Percentiles rank a stretch among this genome's conserved stretches.
These are phyloP conservation scores for Bacillus rossius DNA, from an alignment of 1,140 invertebrate species.

Conservation along the genomic window DNA sequence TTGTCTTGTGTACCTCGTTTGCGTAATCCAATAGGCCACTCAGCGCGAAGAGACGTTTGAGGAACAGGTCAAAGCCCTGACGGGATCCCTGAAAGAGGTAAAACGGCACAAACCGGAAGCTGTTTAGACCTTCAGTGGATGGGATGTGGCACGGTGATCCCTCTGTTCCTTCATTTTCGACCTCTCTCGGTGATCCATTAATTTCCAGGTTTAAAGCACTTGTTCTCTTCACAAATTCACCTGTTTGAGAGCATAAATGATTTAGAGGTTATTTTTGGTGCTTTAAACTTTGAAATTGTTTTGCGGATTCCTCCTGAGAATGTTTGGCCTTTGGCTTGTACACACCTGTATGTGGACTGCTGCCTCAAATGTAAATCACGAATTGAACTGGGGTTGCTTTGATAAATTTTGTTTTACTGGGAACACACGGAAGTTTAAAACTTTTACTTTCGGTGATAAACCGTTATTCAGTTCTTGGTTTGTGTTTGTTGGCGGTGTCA, in stretches of 20 bases:
- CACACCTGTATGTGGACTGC: too few relatives aligned
- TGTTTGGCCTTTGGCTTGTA: too few relatives aligned
- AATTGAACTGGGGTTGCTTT: too few relatives aligned
- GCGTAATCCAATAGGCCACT: slow-evolving; percentile 64
- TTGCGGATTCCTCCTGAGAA: too few relatives aligned
- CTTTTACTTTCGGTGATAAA: too few relatives aligned
- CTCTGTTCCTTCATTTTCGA: neutral
- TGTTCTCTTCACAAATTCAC: neutral
- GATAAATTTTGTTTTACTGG: too few relatives aligned
- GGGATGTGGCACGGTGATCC: neutral
- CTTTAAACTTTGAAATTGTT: neutral
- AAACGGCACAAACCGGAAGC: slow-evolving; percentile 18
- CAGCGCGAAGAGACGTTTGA: slow-evolving; percentile 96
- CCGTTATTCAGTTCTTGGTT: too few relatives aligned
- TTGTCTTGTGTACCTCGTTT: slow-evolving; percentile 20
- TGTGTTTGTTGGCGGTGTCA: too few relatives aligned
- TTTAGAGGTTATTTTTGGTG: neutral
- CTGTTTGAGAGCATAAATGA: too few relatives aligned
- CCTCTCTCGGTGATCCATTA: neutral
- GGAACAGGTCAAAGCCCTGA: slow-evolving; percentile 87
- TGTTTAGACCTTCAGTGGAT: neutral
- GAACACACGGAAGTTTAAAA: too few relatives aligned
- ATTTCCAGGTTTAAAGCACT: neutral
- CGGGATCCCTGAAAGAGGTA: slow-evolving; percentile 93
- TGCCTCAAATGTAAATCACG: too few relatives aligned